Evolutionary conservation across 2,797 vertebrate species (phyloP), one percentile per base, ranked within the genome.

Genomic region (Loriculus beryllinus): DNA sequence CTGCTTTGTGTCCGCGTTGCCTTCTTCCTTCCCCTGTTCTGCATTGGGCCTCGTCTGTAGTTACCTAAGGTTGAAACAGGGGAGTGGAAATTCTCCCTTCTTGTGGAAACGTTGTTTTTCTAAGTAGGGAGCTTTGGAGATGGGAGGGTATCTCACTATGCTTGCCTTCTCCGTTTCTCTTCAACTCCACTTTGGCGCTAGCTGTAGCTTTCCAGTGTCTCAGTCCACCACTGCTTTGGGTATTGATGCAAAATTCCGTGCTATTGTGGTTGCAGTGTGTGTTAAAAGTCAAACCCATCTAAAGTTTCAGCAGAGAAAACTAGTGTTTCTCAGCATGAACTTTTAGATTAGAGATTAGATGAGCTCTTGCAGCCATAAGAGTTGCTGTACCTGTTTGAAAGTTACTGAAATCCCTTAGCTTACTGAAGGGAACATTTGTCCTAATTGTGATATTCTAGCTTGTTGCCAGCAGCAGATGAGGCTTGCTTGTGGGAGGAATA

Each of bases 201-300:
- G 14, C 20, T 37, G 31, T 35, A 43, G 70, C 26, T 84, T 71
- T 72, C 39, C 17, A 13, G 37, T 63, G 6, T 15, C 43, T 37
- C 13, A 7, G 17, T 22, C 43, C 16, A 10, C 12, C 18, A 67
- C 47, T 72, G 35, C 10, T 54, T 67, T 37, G 22, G 45, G 25
- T 40, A 23, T 81, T 78, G 60, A 35, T 59, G 49, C 14, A 47
- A 45, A 43, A 62, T 47, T 57, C 49, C 25, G 0, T 67, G 4
- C 10, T 21, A 0, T 19, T 3, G 0, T 20, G 48, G 20, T 42
- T 82, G 40, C 43, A 37, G 65, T 5, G 3, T 0, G 0, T 29
- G 23, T 78, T 82, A 62, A 72, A 43, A 74, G n/a, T 13, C 33
- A 14, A 28, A 40, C 5, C 7, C 9, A 12, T 6, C 31, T 14